Conservation (phyloP, 2,113 vertebrate genomes). For the Carettochelys insculpta region DNA sequence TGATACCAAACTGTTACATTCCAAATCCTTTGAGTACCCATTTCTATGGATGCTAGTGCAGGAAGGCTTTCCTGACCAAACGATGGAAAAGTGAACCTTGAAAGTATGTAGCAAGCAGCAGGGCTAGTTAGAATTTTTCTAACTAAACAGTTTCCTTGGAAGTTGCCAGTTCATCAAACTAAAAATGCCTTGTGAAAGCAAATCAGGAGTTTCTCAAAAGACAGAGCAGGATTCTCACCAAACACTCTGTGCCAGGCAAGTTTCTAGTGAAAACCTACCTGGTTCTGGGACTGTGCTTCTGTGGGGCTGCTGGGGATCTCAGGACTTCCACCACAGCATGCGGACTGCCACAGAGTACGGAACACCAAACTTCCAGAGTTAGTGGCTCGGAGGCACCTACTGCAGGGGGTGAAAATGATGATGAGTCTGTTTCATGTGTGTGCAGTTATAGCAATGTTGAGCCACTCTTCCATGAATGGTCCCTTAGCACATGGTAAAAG, state of each 20-base stretch:
- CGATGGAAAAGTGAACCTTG: background rate
- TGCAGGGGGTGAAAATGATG: background rate
- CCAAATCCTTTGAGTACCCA: background rate
- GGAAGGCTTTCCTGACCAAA: background rate
- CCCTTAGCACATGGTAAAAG: background rate
- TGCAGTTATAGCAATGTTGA: background rate
- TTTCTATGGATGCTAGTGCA: background rate
- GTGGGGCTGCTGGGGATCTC: background rate
- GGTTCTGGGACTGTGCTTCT: background rate
- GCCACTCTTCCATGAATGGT: background rate
- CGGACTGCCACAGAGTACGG: too few relatives aligned
- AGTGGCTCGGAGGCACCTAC: background rate
- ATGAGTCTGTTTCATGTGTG: background rate
- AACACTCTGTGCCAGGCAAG: too few relatives aligned
- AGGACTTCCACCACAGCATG: too few relatives aligned
- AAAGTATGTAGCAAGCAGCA: background rate
- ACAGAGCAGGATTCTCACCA: background rate
- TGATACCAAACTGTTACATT: background rate
- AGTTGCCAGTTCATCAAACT: background rate
- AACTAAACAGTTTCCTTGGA: background rate
- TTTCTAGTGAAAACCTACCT: background rate
- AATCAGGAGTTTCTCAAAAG: background rate
- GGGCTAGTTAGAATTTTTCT: background rate
- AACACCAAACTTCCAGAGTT: background rate
- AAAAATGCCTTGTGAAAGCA: background rate